Evolutionary conservation across 2,888 invertebrate species (phyloP).

Genomic region (Atherix ibis): DNA sequence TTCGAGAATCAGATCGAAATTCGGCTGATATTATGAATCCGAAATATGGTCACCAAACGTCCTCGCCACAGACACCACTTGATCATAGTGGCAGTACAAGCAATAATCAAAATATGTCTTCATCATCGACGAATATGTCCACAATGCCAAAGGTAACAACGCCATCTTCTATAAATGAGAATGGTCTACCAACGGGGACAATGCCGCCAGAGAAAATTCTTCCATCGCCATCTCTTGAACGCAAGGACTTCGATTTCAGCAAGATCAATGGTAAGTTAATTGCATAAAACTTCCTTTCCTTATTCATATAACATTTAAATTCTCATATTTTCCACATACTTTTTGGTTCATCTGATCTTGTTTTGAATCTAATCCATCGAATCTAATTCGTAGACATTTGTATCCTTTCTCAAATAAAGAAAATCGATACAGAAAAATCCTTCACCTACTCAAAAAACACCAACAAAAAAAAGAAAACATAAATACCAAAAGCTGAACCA

Average conservation of each 20-base stretch:
- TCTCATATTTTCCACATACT: too few species aligned
- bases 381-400: too few species aligned
- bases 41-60: constrained; percentile 5
- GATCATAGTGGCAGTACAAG: constrained; percentile 4
- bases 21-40: constrained; percentile 7
- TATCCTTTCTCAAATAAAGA: too few species aligned
- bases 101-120: constrained; percentile 7
- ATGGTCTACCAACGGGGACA: constrained; percentile 8
- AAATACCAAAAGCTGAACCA: too few species aligned
- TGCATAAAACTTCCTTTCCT: too few species aligned
- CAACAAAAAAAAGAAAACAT: too few species aligned
- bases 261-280: constrained; percentile 32
- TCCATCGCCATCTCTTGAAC: constrained; percentile 24
- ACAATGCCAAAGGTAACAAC: constrained; percentile 24
- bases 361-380: too few species aligned
- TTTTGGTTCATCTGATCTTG: too few species aligned
- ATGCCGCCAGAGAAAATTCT: constrained; percentile 21
- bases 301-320: too few species aligned
- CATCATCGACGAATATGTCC: constrained; percentile 15
- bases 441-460: too few species aligned
- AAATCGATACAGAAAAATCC: too few species aligned
- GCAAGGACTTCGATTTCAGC: constrained; percentile 31
- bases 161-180: constrained; percentile 17
- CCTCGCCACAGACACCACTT: constrained; percentile 4
- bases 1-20: constrained; percentile 7